A percentile compares a stretch with the other conserved stretches of the same genome.
Conservation (phyloP, 30 jellyfish, hydroid and myxozoan genomes). For the Aurelia aurita region DNA sequence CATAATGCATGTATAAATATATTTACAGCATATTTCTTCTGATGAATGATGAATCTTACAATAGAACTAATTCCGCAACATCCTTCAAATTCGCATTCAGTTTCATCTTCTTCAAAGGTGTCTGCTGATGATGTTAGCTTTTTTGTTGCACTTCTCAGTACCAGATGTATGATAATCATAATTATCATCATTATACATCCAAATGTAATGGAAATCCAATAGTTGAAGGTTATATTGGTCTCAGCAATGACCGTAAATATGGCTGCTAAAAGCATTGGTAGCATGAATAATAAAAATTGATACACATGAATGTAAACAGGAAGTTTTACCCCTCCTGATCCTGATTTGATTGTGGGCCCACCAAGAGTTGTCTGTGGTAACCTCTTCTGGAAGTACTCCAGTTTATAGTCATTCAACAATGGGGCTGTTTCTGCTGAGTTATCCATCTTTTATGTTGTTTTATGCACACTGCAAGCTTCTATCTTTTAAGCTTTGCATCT, state of each 20-base stretch:
- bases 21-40: constrained; percentile 42
- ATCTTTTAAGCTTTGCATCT: too few species aligned
- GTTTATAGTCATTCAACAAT: constrained; percentile 64
- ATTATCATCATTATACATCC: constrained; percentile 50
- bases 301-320: constrained; percentile 56
- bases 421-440: constrained; percentile 74
- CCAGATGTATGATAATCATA: constrained; percentile 13
- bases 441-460: constrained; percentile 26
- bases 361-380: constrained; percentile 78
- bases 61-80: constrained; percentile 11
- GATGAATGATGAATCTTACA: constrained; percentile 35
- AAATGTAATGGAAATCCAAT: constrained; percentile 16
- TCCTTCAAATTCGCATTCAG: constrained; percentile 52
- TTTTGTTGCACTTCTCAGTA: background rate
- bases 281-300: constrained; percentile 46
- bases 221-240: constrained; percentile 11
- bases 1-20: constrained; percentile 51
- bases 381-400: constrained; percentile 42
- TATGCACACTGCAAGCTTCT: too few species aligned
- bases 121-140: background rate
- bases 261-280: constrained; percentile 63
- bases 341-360: constrained; percentile 47
- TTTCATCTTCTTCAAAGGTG: constrained; percentile 42
- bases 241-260: constrained; percentile 52
- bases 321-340: background rate